Percentiles rank a stretch among this genome's conserved stretches.
phyloP scores from a whole-genome alignment of 2,797 vertebrate genomes.

The Schizothorax lantsangensis region DNA sequence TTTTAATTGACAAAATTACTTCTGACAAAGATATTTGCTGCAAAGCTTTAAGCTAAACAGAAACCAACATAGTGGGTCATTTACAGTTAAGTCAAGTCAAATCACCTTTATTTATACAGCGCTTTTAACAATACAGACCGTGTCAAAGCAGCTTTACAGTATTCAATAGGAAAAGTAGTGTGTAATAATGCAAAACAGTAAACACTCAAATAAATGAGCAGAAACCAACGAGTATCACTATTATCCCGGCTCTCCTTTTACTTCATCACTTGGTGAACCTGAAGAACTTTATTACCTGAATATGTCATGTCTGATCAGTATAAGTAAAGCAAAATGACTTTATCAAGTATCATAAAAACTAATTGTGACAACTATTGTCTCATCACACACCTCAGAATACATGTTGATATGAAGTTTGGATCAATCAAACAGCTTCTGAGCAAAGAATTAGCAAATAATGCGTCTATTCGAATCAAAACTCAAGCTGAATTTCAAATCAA shows the following conservation, averaged over 20 bases:
- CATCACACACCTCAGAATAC: neutral
- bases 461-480: neutral
- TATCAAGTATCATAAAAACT: neutral
- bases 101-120: too few species aligned
- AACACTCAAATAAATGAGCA: conserved; percentile 1
- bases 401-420: neutral
- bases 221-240: neutral
- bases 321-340: neutral
- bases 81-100: neutral
- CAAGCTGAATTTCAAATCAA: neutral
- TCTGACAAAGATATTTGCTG: neutral
- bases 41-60: neutral
- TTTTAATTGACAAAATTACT: neutral
- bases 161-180: neutral
- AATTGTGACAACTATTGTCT: neutral
- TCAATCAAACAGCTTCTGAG: neutral
- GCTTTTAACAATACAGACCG: too few species aligned
- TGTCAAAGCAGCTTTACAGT: too few species aligned
- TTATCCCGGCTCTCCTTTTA: neutral
- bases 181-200: neutral
- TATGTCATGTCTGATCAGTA: neutral
- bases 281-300: neutral
- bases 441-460: neutral
- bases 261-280: neutral
- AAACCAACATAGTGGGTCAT: neutral